Evolutionary conservation across 92 coral and sea anemone species (phyloP).

Genomic region (Heteractis magnifica): DNA sequence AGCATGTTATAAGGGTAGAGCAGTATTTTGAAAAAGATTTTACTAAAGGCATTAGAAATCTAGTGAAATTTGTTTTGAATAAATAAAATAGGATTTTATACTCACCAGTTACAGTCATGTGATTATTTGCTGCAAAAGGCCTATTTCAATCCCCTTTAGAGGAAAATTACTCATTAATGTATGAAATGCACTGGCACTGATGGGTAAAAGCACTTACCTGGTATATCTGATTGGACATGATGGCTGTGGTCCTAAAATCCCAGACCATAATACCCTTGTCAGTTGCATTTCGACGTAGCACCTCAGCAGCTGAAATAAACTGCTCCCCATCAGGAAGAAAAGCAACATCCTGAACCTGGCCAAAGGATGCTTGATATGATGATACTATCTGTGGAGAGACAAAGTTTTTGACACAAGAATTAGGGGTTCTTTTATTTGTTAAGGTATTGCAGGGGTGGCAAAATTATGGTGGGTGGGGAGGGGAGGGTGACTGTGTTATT

Average conservation of each 20-base stretch:
- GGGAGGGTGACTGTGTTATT: no score
- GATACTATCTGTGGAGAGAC: constrained; percentile 47
- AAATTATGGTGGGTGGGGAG: no score
- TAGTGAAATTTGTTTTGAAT: no score
- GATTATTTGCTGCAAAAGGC: no score
- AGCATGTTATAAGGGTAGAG: no score
- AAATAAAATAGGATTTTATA: no score
- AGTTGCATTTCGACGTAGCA: constrained; percentile 85
- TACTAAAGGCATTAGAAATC: no score
- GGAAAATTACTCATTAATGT: background rate
- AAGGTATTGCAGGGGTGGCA: no score
- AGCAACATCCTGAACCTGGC: constrained; percentile 85
- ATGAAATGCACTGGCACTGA: background rate
- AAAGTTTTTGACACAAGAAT: background rate
- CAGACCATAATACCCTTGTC: constrained; percentile 98
- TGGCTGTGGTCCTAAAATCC: constrained; percentile 84
- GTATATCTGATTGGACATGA: constrained; percentile 92
- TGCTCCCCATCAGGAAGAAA: constrained; percentile 82
- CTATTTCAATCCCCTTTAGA: background rate
- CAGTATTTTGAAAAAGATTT: no score
- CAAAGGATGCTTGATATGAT: constrained; percentile 83
- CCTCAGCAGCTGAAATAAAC: constrained; percentile 93
- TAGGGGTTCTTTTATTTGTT: no score
- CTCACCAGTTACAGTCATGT: no score
- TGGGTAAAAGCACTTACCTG: constrained; percentile 53